These are phyloP conservation scores for Podotricha telesiphe DNA, from an alignment of 2,888 invertebrate species.

Conservation along the genomic window DNA sequence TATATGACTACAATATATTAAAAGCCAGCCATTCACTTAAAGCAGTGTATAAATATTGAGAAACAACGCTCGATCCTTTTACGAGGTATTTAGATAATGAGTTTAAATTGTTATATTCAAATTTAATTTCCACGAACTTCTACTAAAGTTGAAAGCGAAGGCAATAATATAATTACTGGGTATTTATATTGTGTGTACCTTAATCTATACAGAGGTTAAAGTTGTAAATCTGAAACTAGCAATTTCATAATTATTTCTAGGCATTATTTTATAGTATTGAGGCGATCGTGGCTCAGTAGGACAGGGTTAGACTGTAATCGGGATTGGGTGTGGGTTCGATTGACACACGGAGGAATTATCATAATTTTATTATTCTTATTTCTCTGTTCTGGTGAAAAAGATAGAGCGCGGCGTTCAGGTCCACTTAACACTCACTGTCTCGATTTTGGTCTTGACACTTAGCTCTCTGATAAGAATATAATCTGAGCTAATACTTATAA, in stretches of 20 bases:
- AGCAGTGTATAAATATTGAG: constrained; percentile 4
- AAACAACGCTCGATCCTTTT: constrained; percentile 10
- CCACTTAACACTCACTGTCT: too few species aligned
- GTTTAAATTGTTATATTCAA: not conserved
- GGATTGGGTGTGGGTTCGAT: too few species aligned
- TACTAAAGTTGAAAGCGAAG: not conserved
- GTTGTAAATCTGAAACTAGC: constrained; percentile 2
- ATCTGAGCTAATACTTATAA: too few species aligned
- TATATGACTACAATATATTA: constrained; percentile 7
- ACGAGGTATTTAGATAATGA: constrained; percentile 2
- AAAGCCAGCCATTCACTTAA: constrained; percentile 10
- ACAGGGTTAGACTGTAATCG: too few species aligned
- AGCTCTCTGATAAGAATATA: too few species aligned
- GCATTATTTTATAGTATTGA: too few species aligned
- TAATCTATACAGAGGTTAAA: constrained; percentile 1
- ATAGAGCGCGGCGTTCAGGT: too few species aligned
- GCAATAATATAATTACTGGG: not conserved
- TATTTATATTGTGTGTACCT: not conserved
- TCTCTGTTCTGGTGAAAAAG: too few species aligned
- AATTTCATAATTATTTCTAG: constrained; percentile 11
- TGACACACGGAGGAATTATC: too few species aligned
- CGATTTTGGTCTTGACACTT: too few species aligned
- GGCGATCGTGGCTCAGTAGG: too few species aligned
- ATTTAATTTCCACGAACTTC: not conserved
- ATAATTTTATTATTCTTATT: too few species aligned